Conservation (phyloP, 2,797 vertebrate species). For the Platalea minor region DNA sequence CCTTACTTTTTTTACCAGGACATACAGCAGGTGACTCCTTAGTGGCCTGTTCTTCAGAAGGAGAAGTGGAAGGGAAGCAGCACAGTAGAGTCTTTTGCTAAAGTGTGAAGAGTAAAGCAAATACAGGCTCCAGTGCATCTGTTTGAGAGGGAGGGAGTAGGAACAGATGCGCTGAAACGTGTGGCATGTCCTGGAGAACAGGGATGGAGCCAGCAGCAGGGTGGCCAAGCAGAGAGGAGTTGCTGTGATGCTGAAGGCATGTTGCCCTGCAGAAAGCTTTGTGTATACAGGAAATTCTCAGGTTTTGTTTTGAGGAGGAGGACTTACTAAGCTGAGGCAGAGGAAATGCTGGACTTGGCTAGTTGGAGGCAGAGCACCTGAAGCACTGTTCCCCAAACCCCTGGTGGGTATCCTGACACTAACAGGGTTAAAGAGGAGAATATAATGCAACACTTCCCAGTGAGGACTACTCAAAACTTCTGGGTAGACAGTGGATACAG, state of each 20-base stretch:
- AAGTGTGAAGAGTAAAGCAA: not conserved
- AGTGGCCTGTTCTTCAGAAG: not conserved
- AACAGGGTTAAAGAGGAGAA: not conserved
- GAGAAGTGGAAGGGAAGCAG: not conserved
- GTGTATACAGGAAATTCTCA: not conserved
- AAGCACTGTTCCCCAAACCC: not conserved
- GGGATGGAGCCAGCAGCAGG: not conserved
- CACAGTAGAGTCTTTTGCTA: not conserved
- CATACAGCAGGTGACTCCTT: not conserved
- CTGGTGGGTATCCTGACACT: not conserved
- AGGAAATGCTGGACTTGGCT: not conserved
- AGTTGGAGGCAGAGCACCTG: not conserved
- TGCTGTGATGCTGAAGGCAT: not conserved
- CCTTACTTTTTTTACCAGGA: not conserved
- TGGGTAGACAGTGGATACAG: not conserved
- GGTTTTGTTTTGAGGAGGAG: not conserved
- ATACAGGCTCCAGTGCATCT: not conserved
- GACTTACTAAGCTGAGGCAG: not conserved
- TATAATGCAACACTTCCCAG: not conserved
- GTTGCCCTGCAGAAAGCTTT: not conserved
- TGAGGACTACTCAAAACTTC: not conserved
- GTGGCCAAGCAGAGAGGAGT: not conserved
- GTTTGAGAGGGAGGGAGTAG: not conserved
- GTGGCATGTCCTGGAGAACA: not conserved
- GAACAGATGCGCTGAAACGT: not conserved